Evolutionary conservation across 2,113 vertebrate species (phyloP), one percentile per base, ranked within the genome.

Genomic region (Antechinus stuartii): DNA sequence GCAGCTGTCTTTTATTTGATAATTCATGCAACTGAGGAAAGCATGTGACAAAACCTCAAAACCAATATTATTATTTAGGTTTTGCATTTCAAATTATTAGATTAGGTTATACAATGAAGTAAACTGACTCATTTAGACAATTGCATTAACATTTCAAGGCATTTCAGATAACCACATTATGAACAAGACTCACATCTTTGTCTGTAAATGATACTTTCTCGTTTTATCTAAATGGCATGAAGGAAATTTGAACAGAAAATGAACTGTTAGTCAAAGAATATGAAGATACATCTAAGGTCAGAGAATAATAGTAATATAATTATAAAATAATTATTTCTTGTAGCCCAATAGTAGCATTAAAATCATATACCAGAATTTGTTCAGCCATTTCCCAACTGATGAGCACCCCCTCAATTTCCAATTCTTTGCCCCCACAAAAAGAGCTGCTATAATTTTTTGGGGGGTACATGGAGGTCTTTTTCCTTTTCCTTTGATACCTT

Each of bases 31-130:
- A 50, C 10, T 50, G 90, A 95, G 84, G 49, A 95, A 96, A 61
- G 61, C 95, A 96, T 27, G 96, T 25, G 55, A 54, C 91, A 90
- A 93, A 97, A 90, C 61, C 23, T 94, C 94, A 96, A 96, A 95
- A 53, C 91, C 91, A 46, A 92, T 90, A 92, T 68, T 96, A 95
- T 92, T 91, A 24, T 47, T 0, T 91, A 24, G 50, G 92, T 95
- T 97, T 96, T 95, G 49, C 27, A 94, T 97, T 97, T 96, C 93
- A 68, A 95, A 94, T 94, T 47, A 90, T 90, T 90, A 47, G 46
- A 50, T 90, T 27, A 90, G 90, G 52, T 95, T 55, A 84, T 89
- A 91, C 90, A 30, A 54, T 93, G 49, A 96, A 95, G 91, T 47
- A 27, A 90, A 84, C 11, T 90, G 47, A 92, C 9, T 90, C 30